Conservation (phyloP, 1,140 invertebrate species). For the Cherax destructor region DNA sequence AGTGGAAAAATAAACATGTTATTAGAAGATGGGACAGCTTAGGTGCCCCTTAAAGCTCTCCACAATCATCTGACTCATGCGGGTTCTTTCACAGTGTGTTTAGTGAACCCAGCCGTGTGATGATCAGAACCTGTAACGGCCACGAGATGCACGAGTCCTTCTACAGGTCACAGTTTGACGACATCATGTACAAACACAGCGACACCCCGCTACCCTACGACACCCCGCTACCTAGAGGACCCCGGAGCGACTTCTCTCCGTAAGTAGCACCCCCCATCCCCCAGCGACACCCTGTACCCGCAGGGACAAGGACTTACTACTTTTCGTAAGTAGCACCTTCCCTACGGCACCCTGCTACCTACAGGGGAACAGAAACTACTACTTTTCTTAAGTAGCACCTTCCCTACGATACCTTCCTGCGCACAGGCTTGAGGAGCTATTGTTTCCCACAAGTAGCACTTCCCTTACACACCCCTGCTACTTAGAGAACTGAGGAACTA, state of each 20-base stretch:
- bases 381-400: too few species aligned
- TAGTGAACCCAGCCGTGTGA: conserved; percentile 61
- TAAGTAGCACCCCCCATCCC: conserved; percentile 18
- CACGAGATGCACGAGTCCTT: conserved; percentile 56
- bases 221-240: conserved; percentile 49
- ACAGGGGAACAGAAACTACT: too few species aligned
- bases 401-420: too few species aligned
- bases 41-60: too few species aligned
- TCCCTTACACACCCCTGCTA: too few species aligned
- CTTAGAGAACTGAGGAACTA: too few species aligned
- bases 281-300: background rate
- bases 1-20: too few species aligned
- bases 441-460: too few species aligned
- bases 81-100: conserved; percentile 49
- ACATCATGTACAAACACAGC: conserved; percentile 55
- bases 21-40: too few species aligned
- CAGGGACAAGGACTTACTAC: background rate
- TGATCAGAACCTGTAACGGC: conserved; percentile 62
- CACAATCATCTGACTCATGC: background rate
- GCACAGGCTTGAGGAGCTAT: too few species aligned
- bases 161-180: conserved; percentile 56
- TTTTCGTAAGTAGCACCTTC: background rate
- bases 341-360: background rate
- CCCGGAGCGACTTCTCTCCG: conserved; percentile 60
- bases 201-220: conserved; percentile 52